phyloP scores from a whole-genome alignment of 2,797 vertebrate genomes.

The Phrynocephalus vlangalii region DNA sequence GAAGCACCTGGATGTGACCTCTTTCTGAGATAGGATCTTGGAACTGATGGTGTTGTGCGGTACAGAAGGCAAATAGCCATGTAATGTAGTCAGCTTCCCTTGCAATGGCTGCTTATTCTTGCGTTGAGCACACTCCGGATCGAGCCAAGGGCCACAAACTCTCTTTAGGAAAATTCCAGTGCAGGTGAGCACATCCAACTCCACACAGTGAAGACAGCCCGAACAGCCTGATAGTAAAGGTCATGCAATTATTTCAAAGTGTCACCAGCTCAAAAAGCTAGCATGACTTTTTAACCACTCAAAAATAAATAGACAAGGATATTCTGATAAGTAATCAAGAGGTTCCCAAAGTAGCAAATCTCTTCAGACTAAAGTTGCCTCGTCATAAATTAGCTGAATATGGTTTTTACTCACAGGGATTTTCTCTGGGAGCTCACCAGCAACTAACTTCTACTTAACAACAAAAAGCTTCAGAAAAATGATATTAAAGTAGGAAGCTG shows the following conservation, averaged over 20 bases:
- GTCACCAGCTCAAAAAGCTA: conserved; percentile 17
- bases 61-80: neutral
- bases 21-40: conserved; percentile 37
- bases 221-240: conserved; percentile 18
- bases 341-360: conserved; percentile 6
- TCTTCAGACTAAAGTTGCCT: conserved; percentile 6
- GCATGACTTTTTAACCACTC: conserved; percentile 16
- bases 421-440: neutral
- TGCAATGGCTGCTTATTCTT: conserved; percentile 21
- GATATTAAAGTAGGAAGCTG: conserved; percentile 22
- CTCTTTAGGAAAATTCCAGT: conserved; percentile 22
- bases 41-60: conserved; percentile 15
- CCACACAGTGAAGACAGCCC: conserved; percentile 20
- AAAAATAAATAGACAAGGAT: conserved; percentile 18
- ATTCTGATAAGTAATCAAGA: conserved; percentile 2
- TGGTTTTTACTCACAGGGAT: neutral
- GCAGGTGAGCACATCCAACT: conserved; percentile 3
- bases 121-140: neutral
- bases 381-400: conserved; percentile 22
- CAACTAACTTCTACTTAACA: conserved; percentile 4
- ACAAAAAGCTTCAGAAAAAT: conserved; percentile 10
- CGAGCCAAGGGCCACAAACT: conserved; percentile 2
- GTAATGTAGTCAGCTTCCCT: conserved; percentile 4
- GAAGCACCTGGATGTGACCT: conserved; percentile 23
- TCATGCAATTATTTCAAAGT: conserved; percentile 29